Conservation (phyloP, 2,888 invertebrate genomes). For the Andrena bicolor region DNA sequence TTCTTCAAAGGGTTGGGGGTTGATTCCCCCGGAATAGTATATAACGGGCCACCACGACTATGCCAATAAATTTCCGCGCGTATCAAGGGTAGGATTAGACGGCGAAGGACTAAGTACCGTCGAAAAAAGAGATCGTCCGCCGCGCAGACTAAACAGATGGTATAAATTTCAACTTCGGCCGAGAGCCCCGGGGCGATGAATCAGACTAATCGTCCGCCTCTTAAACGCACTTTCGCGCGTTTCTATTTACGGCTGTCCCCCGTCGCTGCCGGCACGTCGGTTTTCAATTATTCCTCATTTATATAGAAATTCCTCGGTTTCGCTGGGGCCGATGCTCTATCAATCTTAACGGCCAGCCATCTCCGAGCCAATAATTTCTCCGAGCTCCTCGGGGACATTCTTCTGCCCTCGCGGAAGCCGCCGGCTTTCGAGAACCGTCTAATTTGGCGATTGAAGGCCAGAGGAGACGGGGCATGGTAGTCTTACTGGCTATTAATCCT, state of each 20-base stretch:
- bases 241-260: constrained; percentile 61
- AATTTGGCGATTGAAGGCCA: background rate
- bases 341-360: background rate
- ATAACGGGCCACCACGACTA: background rate
- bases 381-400: background rate
- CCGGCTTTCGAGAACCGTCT: background rate
- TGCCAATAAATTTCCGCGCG: constrained; percentile 52
- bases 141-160: constrained; percentile 70
- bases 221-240: constrained; percentile 57
- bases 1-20: constrained; percentile 1
- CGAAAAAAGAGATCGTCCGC: constrained; percentile 54
- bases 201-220: constrained; percentile 67
- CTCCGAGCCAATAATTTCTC: constrained; percentile 5
- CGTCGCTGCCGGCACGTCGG: constrained; percentile 1
- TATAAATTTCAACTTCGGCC: constrained; percentile 69
- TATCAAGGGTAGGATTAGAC: constrained; percentile 63
- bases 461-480: background rate
- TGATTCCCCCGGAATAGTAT: background rate
- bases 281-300: constrained; percentile 57
- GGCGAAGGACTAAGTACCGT: constrained; percentile 30
- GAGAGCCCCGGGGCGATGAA: constrained; percentile 62
- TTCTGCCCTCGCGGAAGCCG: background rate
- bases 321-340: constrained; percentile 14
- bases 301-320: constrained; percentile 42
- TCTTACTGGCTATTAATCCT: background rate